phyloP scores from a whole-genome alignment of 2,888 invertebrate genomes.

The Zonitis immaculata region DNA sequence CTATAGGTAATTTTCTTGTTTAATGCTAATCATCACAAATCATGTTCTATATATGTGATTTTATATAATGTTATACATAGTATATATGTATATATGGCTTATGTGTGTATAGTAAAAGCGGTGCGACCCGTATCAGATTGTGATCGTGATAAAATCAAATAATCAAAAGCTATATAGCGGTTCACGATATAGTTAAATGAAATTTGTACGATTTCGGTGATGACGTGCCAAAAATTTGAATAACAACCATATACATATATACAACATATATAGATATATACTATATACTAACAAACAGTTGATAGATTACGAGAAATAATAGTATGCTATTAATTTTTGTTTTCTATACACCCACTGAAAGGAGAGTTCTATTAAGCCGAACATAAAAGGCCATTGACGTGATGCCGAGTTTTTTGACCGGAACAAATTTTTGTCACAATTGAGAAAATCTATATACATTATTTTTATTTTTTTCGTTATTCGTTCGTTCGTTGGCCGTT shows the following conservation, averaged over 20 bases:
- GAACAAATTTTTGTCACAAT: neutral
- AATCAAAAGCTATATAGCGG: conserved; percentile 11
- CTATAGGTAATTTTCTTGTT: too few species aligned
- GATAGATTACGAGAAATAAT: conserved; percentile 18
- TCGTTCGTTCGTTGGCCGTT: too few species aligned
- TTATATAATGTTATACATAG: neutral
- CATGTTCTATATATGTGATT: neutral
- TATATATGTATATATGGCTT: too few species aligned
- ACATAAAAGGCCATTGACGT: neutral
- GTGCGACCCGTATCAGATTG: conserved; percentile 10
- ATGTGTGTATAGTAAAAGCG: too few species aligned
- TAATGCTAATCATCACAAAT: conserved; percentile 3
- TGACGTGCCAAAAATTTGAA: conserved; percentile 21
- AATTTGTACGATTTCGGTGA: conserved; percentile 15
- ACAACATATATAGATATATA: neutral
- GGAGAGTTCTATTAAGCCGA: neutral
- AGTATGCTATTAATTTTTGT: conserved; percentile 16
- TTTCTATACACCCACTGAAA: conserved; percentile 16
- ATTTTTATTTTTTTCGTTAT: neutral
- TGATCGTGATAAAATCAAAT: conserved; percentile 14
- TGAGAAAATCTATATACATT: neutral
- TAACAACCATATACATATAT: conserved; percentile 7
- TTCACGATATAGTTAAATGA: conserved; percentile 12
- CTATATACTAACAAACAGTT: neutral
- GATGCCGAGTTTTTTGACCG: neutral